Evolutionary conservation across 2,797 vertebrate genomes (phyloP), one percentile per base, ranked within the genome.

Genomic region (Champsocephalus esox): DNA sequence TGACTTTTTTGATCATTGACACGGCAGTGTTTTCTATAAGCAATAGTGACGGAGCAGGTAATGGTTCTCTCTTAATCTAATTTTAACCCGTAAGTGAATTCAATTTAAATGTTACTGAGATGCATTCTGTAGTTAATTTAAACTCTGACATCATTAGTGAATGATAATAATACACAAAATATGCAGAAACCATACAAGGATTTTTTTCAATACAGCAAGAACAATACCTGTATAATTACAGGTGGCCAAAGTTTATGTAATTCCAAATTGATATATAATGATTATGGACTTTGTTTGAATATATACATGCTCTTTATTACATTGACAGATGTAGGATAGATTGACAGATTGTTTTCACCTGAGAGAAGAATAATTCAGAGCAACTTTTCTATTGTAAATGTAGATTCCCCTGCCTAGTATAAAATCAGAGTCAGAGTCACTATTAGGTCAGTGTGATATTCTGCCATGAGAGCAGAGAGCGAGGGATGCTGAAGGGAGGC

Each of bases 1-100:
- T 48, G 75, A 68, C 67, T 75, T 80, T 62, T 90, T 87, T 89
- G 87, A 86, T 91, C 81, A 83, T 80, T 90, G 88, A 83, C 73
- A 21, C 34, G 49, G 21, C 41, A 49, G 66, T 14, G 66, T 82
- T 77, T 55, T 67, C 77, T 49, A 56, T n/a, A 64, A n/a, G 2
- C 5, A 7, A 50, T 2, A 41, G 19, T 66, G 11, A 70, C 24
- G 24, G 24, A 24, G 24, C 24, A 19, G 54, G 58, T 48, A 50
- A 57, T 45, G 58, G 16, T 77, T 17, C 38, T 65, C 9, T 14
- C 65, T 66, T 3, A 45, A 72, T 58, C 21, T 32, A 2, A 52
- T 19, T 34, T 43, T 12, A 4, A 54, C 34, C 34, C 1, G 34
- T 8, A 38, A 38, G 34, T 9, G 8, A 38, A 9, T 38, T 38